Conservation (phyloP, 2,888 invertebrate species). For the Esperia sulphurella region DNA sequence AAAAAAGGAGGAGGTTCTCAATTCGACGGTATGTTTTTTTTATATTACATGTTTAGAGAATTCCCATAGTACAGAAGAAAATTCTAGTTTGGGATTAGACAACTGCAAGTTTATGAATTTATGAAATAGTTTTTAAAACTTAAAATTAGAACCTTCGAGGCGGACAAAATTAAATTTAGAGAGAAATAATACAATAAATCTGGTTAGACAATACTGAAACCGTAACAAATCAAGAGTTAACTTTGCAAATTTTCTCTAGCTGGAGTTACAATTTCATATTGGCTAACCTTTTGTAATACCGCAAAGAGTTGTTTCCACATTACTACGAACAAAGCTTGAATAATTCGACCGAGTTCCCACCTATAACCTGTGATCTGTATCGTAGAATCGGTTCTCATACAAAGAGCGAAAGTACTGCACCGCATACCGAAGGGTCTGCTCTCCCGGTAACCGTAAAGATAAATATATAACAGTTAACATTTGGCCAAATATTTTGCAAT, state of each 20-base stretch:
- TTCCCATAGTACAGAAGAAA: too few relatives aligned
- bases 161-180: background rate
- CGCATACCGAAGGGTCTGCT: constrained; percentile 15
- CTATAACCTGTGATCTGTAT: constrained; percentile 18
- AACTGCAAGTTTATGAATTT: too few relatives aligned
- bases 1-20: too few relatives aligned
- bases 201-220: background rate
- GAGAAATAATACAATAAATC: background rate
- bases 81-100: too few relatives aligned
- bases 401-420: constrained; percentile 48
- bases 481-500: constrained; percentile 65
- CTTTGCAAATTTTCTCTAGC: constrained; percentile 5
- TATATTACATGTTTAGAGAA: too few relatives aligned
- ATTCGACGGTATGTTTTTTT: too few relatives aligned
- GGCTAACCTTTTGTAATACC: constrained; percentile 32
- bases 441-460: constrained; percentile 11
- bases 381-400: constrained; percentile 30
- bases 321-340: constrained; percentile 29
- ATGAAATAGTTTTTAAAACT: too few relatives aligned
- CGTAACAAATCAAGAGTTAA: background rate
- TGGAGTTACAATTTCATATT: constrained; percentile 22
- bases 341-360: constrained; percentile 48
- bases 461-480: constrained; percentile 50
- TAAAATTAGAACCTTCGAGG: too few relatives aligned
- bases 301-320: constrained; percentile 37